Base-by-base conservation (phyloP, 2,797 vertebrate species). In the Sebastes kiyomatsui region DNA sequence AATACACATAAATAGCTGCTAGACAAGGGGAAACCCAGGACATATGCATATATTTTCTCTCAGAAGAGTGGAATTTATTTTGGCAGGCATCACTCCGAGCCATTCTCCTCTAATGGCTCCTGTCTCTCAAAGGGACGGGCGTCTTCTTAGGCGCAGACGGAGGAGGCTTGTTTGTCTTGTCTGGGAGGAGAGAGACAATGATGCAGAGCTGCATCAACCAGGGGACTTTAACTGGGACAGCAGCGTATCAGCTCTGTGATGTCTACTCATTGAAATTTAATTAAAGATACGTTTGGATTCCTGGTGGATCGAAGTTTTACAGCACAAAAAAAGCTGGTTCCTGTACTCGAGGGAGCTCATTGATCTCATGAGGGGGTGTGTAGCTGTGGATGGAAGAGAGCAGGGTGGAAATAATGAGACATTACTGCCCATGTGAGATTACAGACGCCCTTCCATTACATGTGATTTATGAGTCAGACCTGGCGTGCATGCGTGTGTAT, bases 381-480 rank as follows among this genome's bases (percentile, higher is more conserved):
- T 58, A 79, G 84, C 83, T 71, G 78, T 78, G 61, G 79, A 79
- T 71, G 33, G 73, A 82, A 77, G 75, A 78, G 72, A 85, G 52
- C 74, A 10, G 62, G 52, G 25, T 55, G 75, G 69, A 84, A 84
- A 74, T 79, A 88, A 87, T 52, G 68, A 83, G 62, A 90, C 74
- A 14, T 82, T 56, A 81, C 67, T 79, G 79, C 64, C 64, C 38
- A 22, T 46, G 85, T 10, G 75, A 88, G 85, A 72, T 56, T 72
- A 73, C 72, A 80, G 80, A 77, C 61, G 20, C 52, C 75, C 79
- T 55, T 86, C 73, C 61, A 68, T 87, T 84, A 87, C 76, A 27
- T 79, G 82, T 79, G 77, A 89, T 92, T 93, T 84, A 86, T 87
- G 86, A 90, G 76, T 86, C 87, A 81, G 72, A 81, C 59, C 73